Conservation (phyloP, 1,140 invertebrate species). For the Cephus cinctus region DNA sequence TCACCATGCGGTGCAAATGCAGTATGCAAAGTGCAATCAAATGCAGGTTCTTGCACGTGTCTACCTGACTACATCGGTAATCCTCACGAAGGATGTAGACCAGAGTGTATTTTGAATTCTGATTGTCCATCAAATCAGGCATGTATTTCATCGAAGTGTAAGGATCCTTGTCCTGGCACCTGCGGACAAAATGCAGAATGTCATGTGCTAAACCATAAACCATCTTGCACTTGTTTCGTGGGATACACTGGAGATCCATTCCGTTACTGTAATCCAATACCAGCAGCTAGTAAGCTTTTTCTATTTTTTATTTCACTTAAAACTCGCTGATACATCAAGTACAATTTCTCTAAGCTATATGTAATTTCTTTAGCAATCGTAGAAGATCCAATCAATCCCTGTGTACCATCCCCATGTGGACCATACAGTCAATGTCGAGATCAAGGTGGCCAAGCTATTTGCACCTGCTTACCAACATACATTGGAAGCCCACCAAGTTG, state of each 20-base stretch:
- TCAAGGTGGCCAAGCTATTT: constrained; percentile 64
- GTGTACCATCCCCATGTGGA: constrained; percentile 60
- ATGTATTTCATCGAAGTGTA: constrained; percentile 66
- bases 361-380: constrained; percentile 12
- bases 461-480: constrained; percentile 72
- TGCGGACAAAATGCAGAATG: constrained; percentile 74
- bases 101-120: constrained; percentile 66
- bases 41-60: constrained; percentile 64
- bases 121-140: constrained; percentile 64
- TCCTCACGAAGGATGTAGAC: constrained; percentile 66
- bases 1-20: constrained; percentile 78
- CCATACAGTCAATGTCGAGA: constrained; percentile 60
- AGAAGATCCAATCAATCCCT: constrained; percentile 57
- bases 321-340: too few relatives aligned
- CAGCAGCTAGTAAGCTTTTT: constrained; percentile 27
- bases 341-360: too few relatives aligned
- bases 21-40: constrained; percentile 63
- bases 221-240: constrained; percentile 67
- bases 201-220: constrained; percentile 71
- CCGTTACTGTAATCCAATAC: constrained; percentile 26
- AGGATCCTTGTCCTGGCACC: constrained; percentile 73
- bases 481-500: constrained; percentile 73
- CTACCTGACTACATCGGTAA: constrained; percentile 62
- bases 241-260: constrained; percentile 74
- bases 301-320: background rate